Evolutionary conservation across 2,797 vertebrate species (phyloP), one percentile per base, ranked within the genome.

Genomic region (Myioborus miniatus): DNA sequence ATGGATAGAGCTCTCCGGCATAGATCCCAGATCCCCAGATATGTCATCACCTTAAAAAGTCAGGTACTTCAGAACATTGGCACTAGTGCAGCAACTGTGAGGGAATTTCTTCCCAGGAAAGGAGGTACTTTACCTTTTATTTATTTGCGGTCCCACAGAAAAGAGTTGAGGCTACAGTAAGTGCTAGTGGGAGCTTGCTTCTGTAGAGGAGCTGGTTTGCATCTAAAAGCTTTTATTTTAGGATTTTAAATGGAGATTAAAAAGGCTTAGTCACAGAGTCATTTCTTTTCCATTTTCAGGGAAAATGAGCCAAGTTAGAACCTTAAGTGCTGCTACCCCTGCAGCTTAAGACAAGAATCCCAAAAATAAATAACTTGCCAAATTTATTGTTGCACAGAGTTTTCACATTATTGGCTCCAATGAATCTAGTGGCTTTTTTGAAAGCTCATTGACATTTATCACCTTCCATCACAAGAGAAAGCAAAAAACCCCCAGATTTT

Each of bases 221-320:
- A 60, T 64, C 56, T 67, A 59, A 87, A 79, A 72, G 21, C 8
- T 27, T 63, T 86, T 65, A 37, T 80, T 93, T 83, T 80, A 71
- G 12, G 21, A 15, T 74, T 93, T 93, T 32, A 47, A 55, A 63
- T 7, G 55, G 47, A 70, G 10, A 77, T 37, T 3, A 80, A 68
- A 85, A 92, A 85, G 18, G 30, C 24, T 89, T 83, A 70, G 41
- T 63, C 87, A 87, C 41, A 39, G 47, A n/a, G 12, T 64, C 83
- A 80, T 72, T 89, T 93, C 32, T 83, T 91, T 93, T 82, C 36
- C 30, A 68, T 76, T 91, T 94, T 93, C 49, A 81, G 34, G 46
- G 41, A 75, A 74, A 74, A 70, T 6, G 2, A 0, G 0, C 11
- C 22, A 65, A 76, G 4, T 29, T 7, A 87, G 29, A 77, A 62